Evolutionary conservation across 2,888 invertebrate species (phyloP).

Genomic region (Hirtodrosophila confusa): DNA sequence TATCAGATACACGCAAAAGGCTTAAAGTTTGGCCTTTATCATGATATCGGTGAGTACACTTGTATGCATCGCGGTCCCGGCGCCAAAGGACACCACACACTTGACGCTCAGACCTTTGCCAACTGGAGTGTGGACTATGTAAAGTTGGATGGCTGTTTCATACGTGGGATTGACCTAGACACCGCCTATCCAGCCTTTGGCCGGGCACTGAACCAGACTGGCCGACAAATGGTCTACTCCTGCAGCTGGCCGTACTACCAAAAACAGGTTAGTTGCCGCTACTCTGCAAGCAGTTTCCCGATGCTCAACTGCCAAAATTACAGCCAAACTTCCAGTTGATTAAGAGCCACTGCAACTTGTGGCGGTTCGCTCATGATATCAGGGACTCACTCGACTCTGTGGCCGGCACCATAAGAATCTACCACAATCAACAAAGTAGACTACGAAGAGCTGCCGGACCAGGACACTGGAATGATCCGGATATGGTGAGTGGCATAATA

Average conservation of each 20-base stretch:
- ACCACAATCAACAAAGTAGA: slow-evolving; percentile 85
- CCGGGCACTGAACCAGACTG: slow-evolving; percentile 87
- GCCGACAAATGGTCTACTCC: slow-evolving; percentile 90
- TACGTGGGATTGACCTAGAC: slow-evolving; percentile 85
- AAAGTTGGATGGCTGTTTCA: slow-evolving; percentile 91
- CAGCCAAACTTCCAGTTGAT: slow-evolving; percentile 86
- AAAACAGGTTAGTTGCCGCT: slow-evolving; percentile 77
- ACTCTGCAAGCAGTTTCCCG: too few species aligned
- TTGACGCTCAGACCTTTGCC: slow-evolving; percentile 89
- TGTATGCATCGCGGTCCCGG: slow-evolving; percentile 90
- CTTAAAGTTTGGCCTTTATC: slow-evolving; percentile 91
- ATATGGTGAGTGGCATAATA: slow-evolving; percentile 84
- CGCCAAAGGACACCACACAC: slow-evolving; percentile 86
- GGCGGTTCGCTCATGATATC: slow-evolving; percentile 88
- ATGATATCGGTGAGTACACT: slow-evolving; percentile 89
- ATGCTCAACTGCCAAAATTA: neutral
- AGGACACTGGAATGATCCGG: slow-evolving; percentile 90
- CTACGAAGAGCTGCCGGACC: slow-evolving; percentile 87
- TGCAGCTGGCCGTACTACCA: slow-evolving; percentile 92
- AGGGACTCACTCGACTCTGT: slow-evolving; percentile 86
- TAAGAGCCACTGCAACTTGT: slow-evolving; percentile 87
- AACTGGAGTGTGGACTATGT: slow-evolving; percentile 91
- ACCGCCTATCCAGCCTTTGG: slow-evolving; percentile 89
- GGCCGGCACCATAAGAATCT: slow-evolving; percentile 86
- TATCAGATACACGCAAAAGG: slow-evolving; percentile 88